A percentile compares a stretch with the other conserved stretches of the same genome.
phyloP scores from a whole-genome alignment of 2,797 vertebrate species.

The Hippoglossus hippoglossus region DNA sequence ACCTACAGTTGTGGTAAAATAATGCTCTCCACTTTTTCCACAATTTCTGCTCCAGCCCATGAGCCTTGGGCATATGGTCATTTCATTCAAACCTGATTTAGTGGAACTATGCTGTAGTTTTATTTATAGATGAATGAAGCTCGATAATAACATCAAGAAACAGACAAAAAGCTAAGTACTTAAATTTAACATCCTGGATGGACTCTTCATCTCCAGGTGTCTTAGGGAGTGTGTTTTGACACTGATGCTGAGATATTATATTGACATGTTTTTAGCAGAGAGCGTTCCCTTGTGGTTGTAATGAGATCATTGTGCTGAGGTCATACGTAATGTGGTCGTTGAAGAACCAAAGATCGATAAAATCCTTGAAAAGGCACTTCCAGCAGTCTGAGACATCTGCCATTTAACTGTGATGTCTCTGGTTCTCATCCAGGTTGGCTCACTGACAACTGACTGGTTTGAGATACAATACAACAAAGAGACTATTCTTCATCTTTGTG shows the following conservation, averaged over 20 bases:
- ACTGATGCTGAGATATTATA: slow-evolving; percentile 3
- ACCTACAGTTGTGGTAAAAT: not conserved
- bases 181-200: not conserved
- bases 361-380: slow-evolving; percentile 9
- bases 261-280: slow-evolving; percentile 5
- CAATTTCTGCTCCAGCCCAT: not conserved
- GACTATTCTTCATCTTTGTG: not conserved
- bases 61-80: not conserved
- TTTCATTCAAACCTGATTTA: not conserved
- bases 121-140: not conserved
- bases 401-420: not conserved
- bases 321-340: not conserved
- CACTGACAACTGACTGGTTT: not conserved
- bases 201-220: not conserved
- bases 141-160: not conserved
- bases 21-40: not conserved
- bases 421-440: slow-evolving; percentile 1
- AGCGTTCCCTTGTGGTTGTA: not conserved
- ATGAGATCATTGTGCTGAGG: slow-evolving; percentile 1
- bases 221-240: not conserved
- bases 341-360: slow-evolving; percentile 7
- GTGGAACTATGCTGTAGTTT: not conserved
- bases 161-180: not conserved
- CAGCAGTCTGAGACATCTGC: slow-evolving; percentile 8
- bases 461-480: not conserved